These are phyloP conservation scores for Meriones psammophilus DNA, from an alignment of 2,797 vertebrate genomes.

Conservation along the genomic window DNA sequence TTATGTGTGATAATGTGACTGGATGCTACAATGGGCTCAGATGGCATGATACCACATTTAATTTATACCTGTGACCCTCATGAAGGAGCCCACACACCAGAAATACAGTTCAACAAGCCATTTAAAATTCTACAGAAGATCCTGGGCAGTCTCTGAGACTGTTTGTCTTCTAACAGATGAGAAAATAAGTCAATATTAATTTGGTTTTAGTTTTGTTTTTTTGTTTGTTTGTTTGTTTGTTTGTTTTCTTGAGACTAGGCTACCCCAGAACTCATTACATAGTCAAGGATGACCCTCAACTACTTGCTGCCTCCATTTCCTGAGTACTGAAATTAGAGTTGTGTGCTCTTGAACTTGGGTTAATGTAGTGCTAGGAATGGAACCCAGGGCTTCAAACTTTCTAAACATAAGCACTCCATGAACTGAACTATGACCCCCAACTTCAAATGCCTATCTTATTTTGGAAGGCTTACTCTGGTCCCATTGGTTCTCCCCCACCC, in stretches of 20 bases:
- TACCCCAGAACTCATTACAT: not conserved
- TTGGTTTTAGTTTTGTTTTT: too few relatives aligned
- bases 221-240: not conserved
- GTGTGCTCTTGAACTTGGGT: not conserved
- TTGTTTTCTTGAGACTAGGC: not conserved
- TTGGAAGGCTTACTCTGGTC: constrained; percentile 62
- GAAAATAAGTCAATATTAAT: constrained; percentile 58
- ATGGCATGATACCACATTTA: constrained; percentile 44
- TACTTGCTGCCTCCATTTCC: not conserved
- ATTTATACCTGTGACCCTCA: constrained; percentile 71
- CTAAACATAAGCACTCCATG: not conserved
- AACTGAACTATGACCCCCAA: not conserved
- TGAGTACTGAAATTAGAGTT: not conserved
- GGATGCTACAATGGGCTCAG: constrained; percentile 79
- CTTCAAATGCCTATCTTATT: constrained; percentile 73
- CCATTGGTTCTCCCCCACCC: not conserved
- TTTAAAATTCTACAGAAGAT: constrained; percentile 81
- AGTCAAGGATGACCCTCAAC: not conserved
- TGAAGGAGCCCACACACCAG: constrained; percentile 79
- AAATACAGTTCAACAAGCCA: constrained; percentile 73
- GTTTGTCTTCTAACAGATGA: constrained; percentile 78
- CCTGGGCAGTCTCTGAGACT: constrained; percentile 71
- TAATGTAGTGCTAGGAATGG: not conserved
- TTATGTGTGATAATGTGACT: constrained; percentile 68
- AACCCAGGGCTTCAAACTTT: not conserved